Conservation (phyloP, 2,113 vertebrate genomes). For the Dipodomys stephensi region DNA sequence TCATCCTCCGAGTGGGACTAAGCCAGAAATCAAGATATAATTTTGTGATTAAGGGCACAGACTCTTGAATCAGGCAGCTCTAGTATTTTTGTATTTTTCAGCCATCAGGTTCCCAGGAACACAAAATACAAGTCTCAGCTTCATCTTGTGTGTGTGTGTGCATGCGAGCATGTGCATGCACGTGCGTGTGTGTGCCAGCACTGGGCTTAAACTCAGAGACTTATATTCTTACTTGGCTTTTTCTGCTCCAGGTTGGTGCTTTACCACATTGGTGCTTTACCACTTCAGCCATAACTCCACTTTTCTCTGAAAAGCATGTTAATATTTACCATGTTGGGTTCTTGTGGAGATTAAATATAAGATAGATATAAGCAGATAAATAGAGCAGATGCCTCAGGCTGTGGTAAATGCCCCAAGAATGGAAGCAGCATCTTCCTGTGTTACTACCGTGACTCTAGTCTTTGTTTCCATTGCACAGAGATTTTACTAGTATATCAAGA, state of each 20-base stretch:
- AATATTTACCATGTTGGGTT: not conserved
- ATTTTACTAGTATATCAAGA: not conserved
- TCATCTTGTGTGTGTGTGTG: not conserved
- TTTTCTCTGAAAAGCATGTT: not conserved
- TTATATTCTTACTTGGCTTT: too few species aligned
- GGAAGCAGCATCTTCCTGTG: not conserved
- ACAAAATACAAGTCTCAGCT: not conserved
- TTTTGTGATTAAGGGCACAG: not conserved
- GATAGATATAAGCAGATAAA: not conserved
- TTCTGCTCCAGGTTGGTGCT: too few species aligned
- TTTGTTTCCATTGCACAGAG: not conserved
- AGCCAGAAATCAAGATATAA: not conserved
- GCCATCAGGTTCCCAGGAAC: not conserved
- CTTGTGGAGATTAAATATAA: not conserved
- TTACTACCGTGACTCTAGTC: not conserved
- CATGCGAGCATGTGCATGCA: too few species aligned
- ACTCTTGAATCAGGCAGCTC: not conserved
- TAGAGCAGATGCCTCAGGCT: not conserved
- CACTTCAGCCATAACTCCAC: too few species aligned
- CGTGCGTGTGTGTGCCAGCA: too few species aligned
- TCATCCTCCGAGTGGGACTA: not conserved
- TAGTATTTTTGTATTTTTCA: not conserved
- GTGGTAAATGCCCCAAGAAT: not conserved
- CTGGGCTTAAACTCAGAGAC: too few species aligned
- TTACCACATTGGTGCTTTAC: too few species aligned